Evolutionary conservation across 2,888 invertebrate species (phyloP).

Genomic region (Melieria crassipennis): DNA sequence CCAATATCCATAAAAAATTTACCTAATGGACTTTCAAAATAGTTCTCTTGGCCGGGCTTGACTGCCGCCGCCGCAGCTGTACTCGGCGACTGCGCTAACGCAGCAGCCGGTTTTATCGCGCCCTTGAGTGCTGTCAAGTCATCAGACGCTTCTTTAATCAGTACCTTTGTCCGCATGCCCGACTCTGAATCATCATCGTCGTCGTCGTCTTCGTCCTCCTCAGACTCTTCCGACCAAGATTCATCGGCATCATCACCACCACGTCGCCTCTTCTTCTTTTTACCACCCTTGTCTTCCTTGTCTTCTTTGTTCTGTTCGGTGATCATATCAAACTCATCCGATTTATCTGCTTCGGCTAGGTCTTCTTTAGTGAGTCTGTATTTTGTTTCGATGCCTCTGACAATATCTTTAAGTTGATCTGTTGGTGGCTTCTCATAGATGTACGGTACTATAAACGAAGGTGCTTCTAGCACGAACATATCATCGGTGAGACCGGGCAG

Average conservation of each 20-base stretch:
- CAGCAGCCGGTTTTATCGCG: conserved; percentile 65
- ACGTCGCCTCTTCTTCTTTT: conserved; percentile 63
- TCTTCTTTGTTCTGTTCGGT: conserved; percentile 66
- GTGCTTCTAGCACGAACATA: conserved; percentile 92
- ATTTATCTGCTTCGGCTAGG: conserved; percentile 69
- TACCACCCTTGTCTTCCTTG: conserved; percentile 47
- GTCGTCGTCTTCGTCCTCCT: conserved; percentile 67
- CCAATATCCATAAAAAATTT: conserved; percentile 94
- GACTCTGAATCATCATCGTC: conserved; percentile 68
- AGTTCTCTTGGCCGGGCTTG: conserved; percentile 72
- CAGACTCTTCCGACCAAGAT: conserved; percentile 71
- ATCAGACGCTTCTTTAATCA: conserved; percentile 69
- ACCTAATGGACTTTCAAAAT: conserved; percentile 87
- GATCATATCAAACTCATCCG: conserved; percentile 68
- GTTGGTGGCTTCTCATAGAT: conserved; percentile 90
- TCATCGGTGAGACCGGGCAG: conserved; percentile 88
- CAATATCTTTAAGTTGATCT: conserved; percentile 79
- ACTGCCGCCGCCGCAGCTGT: conserved; percentile 51
- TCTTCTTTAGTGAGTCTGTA: conserved; percentile 66
- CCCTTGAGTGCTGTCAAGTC: conserved; percentile 69
- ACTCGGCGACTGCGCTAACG: conserved; percentile 49
- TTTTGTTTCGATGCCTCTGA: conserved; percentile 72
- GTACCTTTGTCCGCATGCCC: conserved; percentile 66
- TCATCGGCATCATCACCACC: conserved; percentile 68
- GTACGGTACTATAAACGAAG: conserved; percentile 92